phyloP scores from a whole-genome alignment of 2,797 vertebrate genomes.

The Sternotherus odoratus region DNA sequence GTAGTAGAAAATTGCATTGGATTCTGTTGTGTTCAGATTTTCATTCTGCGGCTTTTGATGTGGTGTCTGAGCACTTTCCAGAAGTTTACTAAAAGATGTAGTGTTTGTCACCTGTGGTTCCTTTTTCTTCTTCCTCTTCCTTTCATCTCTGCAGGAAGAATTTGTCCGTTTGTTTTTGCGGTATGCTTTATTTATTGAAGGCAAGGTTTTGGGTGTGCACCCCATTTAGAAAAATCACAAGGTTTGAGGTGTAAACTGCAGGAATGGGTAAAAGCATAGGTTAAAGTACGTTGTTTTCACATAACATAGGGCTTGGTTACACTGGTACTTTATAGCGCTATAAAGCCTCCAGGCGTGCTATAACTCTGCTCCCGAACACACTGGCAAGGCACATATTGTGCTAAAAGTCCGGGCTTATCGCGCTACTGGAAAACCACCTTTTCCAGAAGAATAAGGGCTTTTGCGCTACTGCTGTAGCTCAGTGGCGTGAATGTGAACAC shows the following conservation, averaged over 20 bases:
- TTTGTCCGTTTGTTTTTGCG: not conserved
- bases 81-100: not conserved
- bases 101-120: not conserved
- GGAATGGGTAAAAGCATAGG: not conserved
- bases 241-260: not conserved
- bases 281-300: not conserved
- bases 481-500: too few relatives aligned
- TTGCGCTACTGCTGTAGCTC: too few relatives aligned
- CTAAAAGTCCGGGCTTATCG: too few relatives aligned
- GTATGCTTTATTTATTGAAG: not conserved
- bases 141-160: not conserved
- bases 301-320: too few relatives aligned
- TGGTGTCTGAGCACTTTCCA: conserved; percentile 30
- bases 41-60: conserved; percentile 30
- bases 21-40: conserved; percentile 45
- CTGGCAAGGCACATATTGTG: too few relatives aligned
- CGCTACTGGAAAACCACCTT: too few relatives aligned
- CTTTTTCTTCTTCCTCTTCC: not conserved
- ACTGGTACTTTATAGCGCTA: too few relatives aligned
- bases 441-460: too few relatives aligned
- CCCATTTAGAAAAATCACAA: not conserved
- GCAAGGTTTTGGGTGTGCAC: not conserved
- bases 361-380: too few relatives aligned
- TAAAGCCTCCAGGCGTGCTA: too few relatives aligned
- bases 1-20: not conserved